A percentile compares a stretch with the other conserved stretches of the same genome.
phyloP scores from a whole-genome alignment of 2,797 vertebrate genomes.

The Cuculus canorus region DNA sequence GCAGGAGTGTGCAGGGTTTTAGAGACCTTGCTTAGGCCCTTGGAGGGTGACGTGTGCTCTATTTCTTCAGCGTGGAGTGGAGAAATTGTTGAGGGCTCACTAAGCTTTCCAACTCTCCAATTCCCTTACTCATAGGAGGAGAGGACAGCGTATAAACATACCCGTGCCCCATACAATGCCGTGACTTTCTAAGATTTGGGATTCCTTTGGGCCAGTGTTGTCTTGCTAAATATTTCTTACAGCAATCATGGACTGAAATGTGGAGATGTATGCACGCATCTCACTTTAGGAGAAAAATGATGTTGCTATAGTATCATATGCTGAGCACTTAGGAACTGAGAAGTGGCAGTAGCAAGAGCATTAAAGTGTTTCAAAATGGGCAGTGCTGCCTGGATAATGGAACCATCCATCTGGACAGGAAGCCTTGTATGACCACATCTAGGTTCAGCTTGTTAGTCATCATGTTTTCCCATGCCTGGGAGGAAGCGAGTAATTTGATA shows the following conservation, averaged over 20 bases:
- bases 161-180: not conserved
- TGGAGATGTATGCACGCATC: not conserved
- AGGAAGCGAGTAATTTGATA: constrained; percentile 2
- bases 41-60: not conserved
- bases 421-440: not conserved
- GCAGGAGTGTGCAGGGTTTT: not conserved
- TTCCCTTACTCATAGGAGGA: not conserved
- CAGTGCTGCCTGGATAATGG: not conserved
- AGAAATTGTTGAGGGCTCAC: not conserved
- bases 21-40: not conserved
- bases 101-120: not conserved
- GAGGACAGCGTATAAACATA: not conserved
- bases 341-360: not conserved
- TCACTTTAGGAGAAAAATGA: not conserved
- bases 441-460: constrained; percentile 7
- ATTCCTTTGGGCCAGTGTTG: not conserved
- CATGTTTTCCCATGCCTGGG: not conserved
- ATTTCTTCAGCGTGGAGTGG: not conserved
- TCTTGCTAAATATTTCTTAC: not conserved
- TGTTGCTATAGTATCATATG: not conserved
- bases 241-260: not conserved
- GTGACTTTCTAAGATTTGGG: not conserved
- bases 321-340: not conserved
- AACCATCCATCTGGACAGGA: not conserved
- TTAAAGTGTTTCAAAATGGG: not conserved